Base-by-base conservation (phyloP, 37 sponge, comb jelly and placozoan species). In the Theonella swinhoei region DNA sequence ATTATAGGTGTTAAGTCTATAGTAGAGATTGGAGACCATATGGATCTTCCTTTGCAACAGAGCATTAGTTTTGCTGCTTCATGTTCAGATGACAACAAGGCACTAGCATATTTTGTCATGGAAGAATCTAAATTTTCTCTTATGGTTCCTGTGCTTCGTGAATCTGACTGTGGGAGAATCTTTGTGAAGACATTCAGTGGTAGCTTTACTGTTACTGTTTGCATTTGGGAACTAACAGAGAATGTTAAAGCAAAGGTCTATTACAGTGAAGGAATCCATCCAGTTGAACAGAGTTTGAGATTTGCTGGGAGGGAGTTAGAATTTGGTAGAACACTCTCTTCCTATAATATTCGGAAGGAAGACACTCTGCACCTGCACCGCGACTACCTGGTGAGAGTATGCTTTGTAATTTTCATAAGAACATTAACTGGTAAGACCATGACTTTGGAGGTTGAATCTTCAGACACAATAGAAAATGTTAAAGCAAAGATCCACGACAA, bases 401-500 rank as follows among this genome's bases (percentile, higher is more conserved):
- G n/a, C n/a, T n/a, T n/a, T n/a, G n/a, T n/a, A 61, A 98, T 98
- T 42, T 98, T 95, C 69, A 96, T 98, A 30, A 95, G 95, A 87
- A 95, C 98, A 28, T 91, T 96, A 72, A 98, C 99, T 29, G 99
- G 11, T n/a, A 98, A 98, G 85, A 98, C 98, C 70, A 98, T 98
- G 94, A 95, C 98, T 40, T 90, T 98, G n/a, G 98, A 98, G 41
- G 98, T 98, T 3, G 98, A 98, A 68, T 87, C 96, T 24, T 76
- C 83, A 43, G 98, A 98, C 81, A 88, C 96, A 3, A 95, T 98
- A 77, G 98, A 98, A 42, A 98, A 95, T 78, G 98, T 98, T 61
- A 98, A 98, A 81, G 79, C 96, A 60, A 98, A 98, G 87, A 98
- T 98, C 74, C 98, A 98, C 70, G 98, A 95, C 92, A 98, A 95